These are phyloP conservation scores for Drosophila mettleri DNA, from an alignment of 2,888 invertebrate species.

Conservation along the genomic window DNA sequence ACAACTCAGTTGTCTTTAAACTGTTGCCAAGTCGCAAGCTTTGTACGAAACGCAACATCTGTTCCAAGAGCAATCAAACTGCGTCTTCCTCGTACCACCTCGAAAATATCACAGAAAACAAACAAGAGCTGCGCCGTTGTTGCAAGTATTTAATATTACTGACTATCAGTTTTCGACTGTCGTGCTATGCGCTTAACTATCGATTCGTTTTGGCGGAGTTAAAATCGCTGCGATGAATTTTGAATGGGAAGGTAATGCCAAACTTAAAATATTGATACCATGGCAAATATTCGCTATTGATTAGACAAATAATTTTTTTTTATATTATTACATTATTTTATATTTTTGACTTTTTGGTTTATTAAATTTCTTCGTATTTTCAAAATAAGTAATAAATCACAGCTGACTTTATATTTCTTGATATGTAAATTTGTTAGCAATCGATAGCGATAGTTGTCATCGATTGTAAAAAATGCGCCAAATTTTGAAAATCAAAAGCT, in stretches of 20 bases:
- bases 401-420: neutral
- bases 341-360: no score
- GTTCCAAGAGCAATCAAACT: neutral
- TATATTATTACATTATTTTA: no score
- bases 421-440: neutral
- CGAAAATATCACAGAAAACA: constrained; percentile 21
- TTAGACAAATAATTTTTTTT: no score
- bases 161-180: constrained; percentile 19
- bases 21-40: constrained; percentile 19
- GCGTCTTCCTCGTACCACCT: neutral
- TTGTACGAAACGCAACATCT: constrained; percentile 47
- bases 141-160: neutral
- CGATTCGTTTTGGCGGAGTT: neutral
- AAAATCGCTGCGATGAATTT: neutral
- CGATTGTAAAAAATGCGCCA: neutral
- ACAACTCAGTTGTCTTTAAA: constrained; percentile 18
- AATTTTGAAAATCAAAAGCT: neutral
- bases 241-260: no score
- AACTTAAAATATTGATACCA: neutral
- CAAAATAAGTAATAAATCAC: no score
- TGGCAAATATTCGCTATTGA: no score
- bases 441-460: neutral
- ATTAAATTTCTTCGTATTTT: no score
- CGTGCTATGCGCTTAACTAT: neutral
- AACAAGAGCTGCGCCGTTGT: constrained; percentile 13